A percentile compares a stretch with the other conserved stretches of the same genome.
Evolutionary conservation across 2,888 invertebrate genomes (phyloP).

Genomic region (Drosophila niveifrons): DNA sequence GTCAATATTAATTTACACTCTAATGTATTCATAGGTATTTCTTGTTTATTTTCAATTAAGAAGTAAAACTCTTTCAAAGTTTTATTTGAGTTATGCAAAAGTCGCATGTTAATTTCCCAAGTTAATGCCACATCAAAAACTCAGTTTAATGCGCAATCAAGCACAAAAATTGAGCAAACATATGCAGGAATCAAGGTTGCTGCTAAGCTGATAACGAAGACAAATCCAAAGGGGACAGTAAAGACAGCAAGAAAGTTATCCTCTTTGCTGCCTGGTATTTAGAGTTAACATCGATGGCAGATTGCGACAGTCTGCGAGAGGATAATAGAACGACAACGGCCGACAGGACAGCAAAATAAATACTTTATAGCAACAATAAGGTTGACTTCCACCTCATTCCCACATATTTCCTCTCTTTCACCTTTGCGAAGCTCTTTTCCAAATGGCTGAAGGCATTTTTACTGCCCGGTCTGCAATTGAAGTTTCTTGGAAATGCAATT

Average conservation of each 20-base stretch:
- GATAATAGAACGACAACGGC: slow-evolving; percentile 18
- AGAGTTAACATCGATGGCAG: slow-evolving; percentile 60
- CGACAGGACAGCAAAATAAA: slow-evolving; percentile 48
- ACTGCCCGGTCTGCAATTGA: slow-evolving; percentile 56
- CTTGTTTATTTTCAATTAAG: slow-evolving; percentile 79
- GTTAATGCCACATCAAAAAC: slow-evolving; percentile 39
- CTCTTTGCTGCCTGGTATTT: slow-evolving; percentile 41
- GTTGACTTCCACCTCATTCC: slow-evolving; percentile 14
- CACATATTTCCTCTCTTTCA: slow-evolving; percentile 1
- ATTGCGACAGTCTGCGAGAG: slow-evolving; percentile 51
- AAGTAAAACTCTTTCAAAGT: slow-evolving; percentile 49
- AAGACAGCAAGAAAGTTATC: slow-evolving; percentile 18
- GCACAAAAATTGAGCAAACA: slow-evolving; percentile 47
- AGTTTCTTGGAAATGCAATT: slow-evolving; percentile 69
- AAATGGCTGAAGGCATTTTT: slow-evolving; percentile 46
- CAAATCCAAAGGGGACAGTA: slow-evolving; percentile 25
- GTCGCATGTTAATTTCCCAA: slow-evolving; percentile 40
- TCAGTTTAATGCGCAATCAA: slow-evolving; percentile 52
- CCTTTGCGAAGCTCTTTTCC: slow-evolving; percentile 32
- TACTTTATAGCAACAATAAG: slow-evolving; percentile 61
- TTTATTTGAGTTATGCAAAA: slow-evolving; percentile 22
- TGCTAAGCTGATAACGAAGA: slow-evolving; percentile 58
- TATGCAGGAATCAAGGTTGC: slow-evolving; percentile 46
- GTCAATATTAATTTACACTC: slow-evolving; percentile 14
- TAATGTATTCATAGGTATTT: slow-evolving; percentile 24